Percentiles rank a stretch among this genome's conserved stretches.
Evolutionary conservation across 2,888 invertebrate species (phyloP).

Genomic region (Pyrrhosoma nymphula): DNA sequence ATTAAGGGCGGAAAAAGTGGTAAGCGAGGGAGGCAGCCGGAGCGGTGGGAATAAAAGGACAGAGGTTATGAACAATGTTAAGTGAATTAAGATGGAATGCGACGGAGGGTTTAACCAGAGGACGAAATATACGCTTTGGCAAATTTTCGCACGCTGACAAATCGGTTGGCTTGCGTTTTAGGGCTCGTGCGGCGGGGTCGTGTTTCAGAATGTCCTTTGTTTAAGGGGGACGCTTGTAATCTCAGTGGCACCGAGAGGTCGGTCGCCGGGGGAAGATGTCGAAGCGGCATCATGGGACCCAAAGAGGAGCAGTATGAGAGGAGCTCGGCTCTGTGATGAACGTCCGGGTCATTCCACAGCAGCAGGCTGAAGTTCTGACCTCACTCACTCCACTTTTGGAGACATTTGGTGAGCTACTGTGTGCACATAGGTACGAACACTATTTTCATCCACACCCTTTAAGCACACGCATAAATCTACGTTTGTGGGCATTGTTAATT

Average conservation of each 20-base stretch:
- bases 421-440: background rate
- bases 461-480: too few species aligned
- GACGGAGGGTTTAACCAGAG: background rate
- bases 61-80: conserved; percentile 25
- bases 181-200: background rate
- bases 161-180: background rate
- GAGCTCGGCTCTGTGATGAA: background rate
- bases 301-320: background rate
- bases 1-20: background rate
- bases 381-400: background rate
- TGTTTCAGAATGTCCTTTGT: background rate
- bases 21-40: background rate
- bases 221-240: background rate
- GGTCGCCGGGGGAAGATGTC: background rate
- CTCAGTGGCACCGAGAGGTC: background rate
- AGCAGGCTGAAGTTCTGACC: background rate
- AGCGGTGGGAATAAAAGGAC: background rate
- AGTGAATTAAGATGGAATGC: conserved; percentile 15
- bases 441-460: background rate
- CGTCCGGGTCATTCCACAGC: background rate
- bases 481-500: too few species aligned
- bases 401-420: background rate
- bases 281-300: background rate
- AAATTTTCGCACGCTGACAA: background rate
- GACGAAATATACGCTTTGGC: background rate